Base-by-base conservation (phyloP, 1,140 invertebrate species). In the Asobara japonica region DNA sequence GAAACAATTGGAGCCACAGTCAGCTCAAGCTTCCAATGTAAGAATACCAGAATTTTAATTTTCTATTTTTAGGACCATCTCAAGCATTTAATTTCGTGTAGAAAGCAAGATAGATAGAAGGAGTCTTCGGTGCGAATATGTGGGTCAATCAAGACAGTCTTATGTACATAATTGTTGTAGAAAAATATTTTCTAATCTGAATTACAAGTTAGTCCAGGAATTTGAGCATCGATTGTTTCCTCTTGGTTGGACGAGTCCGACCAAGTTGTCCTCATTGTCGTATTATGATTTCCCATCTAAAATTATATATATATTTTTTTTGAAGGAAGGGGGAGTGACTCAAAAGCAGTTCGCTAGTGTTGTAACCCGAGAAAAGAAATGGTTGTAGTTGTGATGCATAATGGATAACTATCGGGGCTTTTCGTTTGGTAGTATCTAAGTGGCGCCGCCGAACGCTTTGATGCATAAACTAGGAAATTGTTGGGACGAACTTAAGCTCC, bases 361-460 rank as follows among this genome's bases (percentile, higher is more conserved):
- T 71, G 22, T 64, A 71, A 71, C 22, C 48, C 69, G 60, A 71
- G 60, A 48, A 71, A 60, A 71, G 41, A 64, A 61, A 64, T 71
- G 38, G 36, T 27, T 10, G 22, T 56, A 25, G 51, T 56, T 45
- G 48, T 61, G 67, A 71, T 27, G 60, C 41, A 71, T 66, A 66
- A 66, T 36, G 33, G 61, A 61, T 64, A 64, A 71, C 61, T 36
- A 71, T 71, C 31, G 68, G 56, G 61, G 10, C 4, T 56, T 56
- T 56, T 60, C 29, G 33, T 38, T 56, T 45, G 1, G 65, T 65
- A 45, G 30, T 38, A 65, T 45, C 65, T 73, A 75, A 67, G 76
- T 79, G 74, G 76, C 76, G 77, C 74, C 77, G 69, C 72, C 77
- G 74, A 69, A 75, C 72, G 72, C 72, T 76, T 31, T 73, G 73